Evolutionary conservation across 2,797 vertebrate genomes (phyloP).

Genomic region (Chromobotia macracanthus): DNA sequence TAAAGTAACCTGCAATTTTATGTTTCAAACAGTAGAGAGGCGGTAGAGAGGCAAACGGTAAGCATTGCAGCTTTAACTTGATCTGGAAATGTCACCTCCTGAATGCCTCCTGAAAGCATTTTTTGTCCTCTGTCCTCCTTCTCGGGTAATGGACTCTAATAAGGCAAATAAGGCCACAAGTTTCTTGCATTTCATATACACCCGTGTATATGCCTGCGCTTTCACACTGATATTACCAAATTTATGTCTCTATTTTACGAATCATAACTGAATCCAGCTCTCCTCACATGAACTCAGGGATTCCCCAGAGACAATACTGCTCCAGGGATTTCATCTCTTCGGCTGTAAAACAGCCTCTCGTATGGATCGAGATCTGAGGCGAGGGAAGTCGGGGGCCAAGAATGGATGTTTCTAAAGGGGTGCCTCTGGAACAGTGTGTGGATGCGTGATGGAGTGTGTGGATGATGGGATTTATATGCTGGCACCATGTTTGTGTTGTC

Average conservation of each 20-base stretch:
- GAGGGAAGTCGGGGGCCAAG: conserved; percentile 51
- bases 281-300: conserved; percentile 66
- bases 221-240: conserved; percentile 52
- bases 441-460: conserved; percentile 57
- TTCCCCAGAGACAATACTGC: conserved; percentile 61
- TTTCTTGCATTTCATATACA: conserved; percentile 44
- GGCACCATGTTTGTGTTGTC: conserved; percentile 51
- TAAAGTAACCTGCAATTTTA: too few relatives aligned
- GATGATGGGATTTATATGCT: conserved; percentile 48
- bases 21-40: too few relatives aligned
- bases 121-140: background rate
- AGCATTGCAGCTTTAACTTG: background rate
- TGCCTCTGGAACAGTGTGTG: conserved; percentile 60
- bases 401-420: conserved; percentile 66
- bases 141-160: conserved; percentile 36
- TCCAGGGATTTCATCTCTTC: conserved; percentile 64
- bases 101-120: background rate
- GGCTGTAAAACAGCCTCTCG: conserved; percentile 50
- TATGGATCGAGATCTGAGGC: conserved; percentile 69
- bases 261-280: conserved; percentile 64
- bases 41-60: too few relatives aligned
- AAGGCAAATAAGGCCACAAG: conserved; percentile 57
- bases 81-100: background rate
- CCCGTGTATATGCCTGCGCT: conserved; percentile 51
- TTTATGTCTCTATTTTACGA: conserved; percentile 49